Evolutionary conservation across 2,113 vertebrate genomes (phyloP).

Genomic region (Falco punctatus): DNA sequence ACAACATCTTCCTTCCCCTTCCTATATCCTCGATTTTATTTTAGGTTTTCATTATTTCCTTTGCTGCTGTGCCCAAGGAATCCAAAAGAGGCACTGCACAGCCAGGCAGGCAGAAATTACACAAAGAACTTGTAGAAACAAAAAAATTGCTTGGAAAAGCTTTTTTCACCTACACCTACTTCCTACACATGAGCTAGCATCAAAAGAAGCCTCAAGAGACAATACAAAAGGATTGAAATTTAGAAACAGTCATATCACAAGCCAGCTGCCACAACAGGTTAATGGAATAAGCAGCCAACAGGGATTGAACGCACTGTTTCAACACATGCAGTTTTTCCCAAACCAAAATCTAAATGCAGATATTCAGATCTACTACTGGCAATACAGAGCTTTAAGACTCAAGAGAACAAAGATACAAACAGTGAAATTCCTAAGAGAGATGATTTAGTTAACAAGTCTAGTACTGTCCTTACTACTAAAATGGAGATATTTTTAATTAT

Average conservation of each 20-base stretch:
- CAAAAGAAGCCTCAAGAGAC: not conserved
- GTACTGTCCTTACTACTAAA: not conserved
- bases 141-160: not conserved
- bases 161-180: not conserved
- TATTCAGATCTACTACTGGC: not conserved
- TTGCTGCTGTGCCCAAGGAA: not conserved
- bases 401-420: not conserved
- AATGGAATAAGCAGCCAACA: not conserved
- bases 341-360: not conserved
- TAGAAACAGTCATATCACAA: not conserved
- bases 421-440: not conserved
- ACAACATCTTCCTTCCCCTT: not conserved
- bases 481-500: not conserved
- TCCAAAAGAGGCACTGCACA: not conserved
- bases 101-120: not conserved
- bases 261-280: rapidly evolving
- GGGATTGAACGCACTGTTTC: not conserved
- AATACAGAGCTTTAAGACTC: not conserved
- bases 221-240: not conserved
- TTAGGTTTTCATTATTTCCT: not conserved
- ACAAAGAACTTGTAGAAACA: not conserved
- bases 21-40: not conserved
- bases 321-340: not conserved
- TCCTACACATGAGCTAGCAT: not conserved
- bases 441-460: not conserved